Base-by-base conservation (phyloP, 1,140 invertebrate genomes). In the Holcopasites calliopsidis region DNA sequence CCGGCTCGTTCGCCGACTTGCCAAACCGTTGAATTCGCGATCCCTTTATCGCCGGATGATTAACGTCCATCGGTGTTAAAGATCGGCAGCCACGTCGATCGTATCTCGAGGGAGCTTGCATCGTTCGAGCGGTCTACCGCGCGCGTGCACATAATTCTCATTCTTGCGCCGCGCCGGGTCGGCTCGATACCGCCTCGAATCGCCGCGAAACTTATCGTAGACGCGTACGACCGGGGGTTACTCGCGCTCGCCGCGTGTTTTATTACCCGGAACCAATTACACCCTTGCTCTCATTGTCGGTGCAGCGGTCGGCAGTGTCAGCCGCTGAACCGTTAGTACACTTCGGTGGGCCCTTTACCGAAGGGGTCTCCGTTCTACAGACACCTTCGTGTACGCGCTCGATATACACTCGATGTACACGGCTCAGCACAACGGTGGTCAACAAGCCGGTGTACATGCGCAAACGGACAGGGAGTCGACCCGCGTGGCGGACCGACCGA, bases 301-400 rank as follows among this genome's bases (percentile, higher is more conserved):
- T 38, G 52, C 52, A 28, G 52, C 31, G 42, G 11, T 38, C 33
- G 26, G 31, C 38, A 33, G 42, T 75, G 72, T 69, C 64, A 69
- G 72, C 64, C 72, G 57, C 55, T 58, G 79, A 76, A 13, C 79
- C 79, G 79, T 81, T 80, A 76, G 80, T 81, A 73, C 65, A 40
- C 50, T 50, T 54, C 72, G 70, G 57, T 62, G 77, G 69, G 50
- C 50, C 47, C 35, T 77, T n/a, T n/a, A 47, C 54, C 60, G 61
- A 35, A 18, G 55, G 60, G 79, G 62, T 72, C 64, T 68, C 78
- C 61, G 49, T 44, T 77, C 79, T 57, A 26, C 80, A 79, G 66
- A 81, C 80, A 81, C 80, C 80, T 82, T 28, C 62, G 79, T 79
- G 66, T 69, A 77, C 79, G 57, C 52, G 64, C 16, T n/a, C n/a